Evolutionary conservation across 2,113 vertebrate species (phyloP).

Genomic region (Sakesphorus luctuosus): DNA sequence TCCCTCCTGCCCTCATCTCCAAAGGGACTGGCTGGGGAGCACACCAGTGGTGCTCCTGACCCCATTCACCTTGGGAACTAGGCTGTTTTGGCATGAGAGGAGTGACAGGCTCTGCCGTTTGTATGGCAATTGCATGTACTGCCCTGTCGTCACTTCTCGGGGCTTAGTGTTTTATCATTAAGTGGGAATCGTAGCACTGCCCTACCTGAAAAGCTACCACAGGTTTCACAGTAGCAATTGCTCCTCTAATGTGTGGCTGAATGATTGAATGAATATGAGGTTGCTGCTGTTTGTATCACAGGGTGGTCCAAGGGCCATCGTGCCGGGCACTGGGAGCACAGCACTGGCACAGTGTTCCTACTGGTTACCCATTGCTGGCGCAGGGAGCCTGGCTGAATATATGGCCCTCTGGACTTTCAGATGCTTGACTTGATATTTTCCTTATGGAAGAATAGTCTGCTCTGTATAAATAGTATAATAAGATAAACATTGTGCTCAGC

Average conservation of each 20-base stretch:
- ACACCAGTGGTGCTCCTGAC: background rate
- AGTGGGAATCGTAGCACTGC: background rate
- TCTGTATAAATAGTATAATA: background rate
- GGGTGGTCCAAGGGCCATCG: accelerated
- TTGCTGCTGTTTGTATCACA: accelerated
- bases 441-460: background rate
- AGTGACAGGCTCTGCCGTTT: background rate
- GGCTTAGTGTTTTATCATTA: background rate
- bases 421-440: slow-evolving; percentile 64
- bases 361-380: background rate
- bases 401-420: slow-evolving; percentile 52
- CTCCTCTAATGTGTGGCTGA: background rate
- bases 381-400: background rate
- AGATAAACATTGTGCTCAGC: background rate
- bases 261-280: background rate
- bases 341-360: accelerated
- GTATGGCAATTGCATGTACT: background rate
- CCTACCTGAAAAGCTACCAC: background rate
- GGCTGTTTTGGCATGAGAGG: background rate
- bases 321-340: background rate
- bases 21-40: background rate
- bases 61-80: background rate
- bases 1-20: background rate
- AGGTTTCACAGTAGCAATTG: background rate
- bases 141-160: background rate